Conservation (phyloP, 30 jellyfish, hydroid and myxozoan genomes). For the Mastigias papua region DNA sequence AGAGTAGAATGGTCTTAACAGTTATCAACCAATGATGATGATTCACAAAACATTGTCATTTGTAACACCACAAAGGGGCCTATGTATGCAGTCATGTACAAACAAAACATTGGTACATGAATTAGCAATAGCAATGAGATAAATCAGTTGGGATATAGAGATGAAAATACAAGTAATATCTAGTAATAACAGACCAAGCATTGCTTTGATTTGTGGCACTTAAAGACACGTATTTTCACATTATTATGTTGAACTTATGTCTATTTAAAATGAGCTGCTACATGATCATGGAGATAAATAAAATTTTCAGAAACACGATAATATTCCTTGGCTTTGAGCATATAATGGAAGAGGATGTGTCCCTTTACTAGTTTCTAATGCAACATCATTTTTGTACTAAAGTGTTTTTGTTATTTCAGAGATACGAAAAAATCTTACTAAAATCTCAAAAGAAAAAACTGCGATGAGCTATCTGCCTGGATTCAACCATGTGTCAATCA, state of each 20-base stretch:
- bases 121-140: neutral
- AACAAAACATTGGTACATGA: neutral
- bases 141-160: neutral
- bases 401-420: constrained; percentile 28
- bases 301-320: no score
- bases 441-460: constrained; percentile 21
- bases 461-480: constrained; percentile 26
- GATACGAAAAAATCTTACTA: constrained; percentile 21
- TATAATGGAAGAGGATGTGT: no score
- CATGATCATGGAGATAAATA: no score
- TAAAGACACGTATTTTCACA: constrained; percentile 51
- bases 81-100: neutral
- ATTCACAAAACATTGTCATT: neutral
- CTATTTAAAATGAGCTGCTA: no score
- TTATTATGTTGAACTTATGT: neutral
- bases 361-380: no score
- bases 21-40: neutral
- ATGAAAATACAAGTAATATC: no score
- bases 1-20: neutral
- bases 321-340: no score
- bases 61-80: neutral
- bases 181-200: constrained; percentile 25
- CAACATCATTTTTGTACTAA: no score
- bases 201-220: constrained; percentile 67
- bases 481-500: constrained; percentile 45